Evolutionary conservation across 2,888 invertebrate genomes (phyloP).

Genomic region (Caenorhabditis imperialis): DNA sequence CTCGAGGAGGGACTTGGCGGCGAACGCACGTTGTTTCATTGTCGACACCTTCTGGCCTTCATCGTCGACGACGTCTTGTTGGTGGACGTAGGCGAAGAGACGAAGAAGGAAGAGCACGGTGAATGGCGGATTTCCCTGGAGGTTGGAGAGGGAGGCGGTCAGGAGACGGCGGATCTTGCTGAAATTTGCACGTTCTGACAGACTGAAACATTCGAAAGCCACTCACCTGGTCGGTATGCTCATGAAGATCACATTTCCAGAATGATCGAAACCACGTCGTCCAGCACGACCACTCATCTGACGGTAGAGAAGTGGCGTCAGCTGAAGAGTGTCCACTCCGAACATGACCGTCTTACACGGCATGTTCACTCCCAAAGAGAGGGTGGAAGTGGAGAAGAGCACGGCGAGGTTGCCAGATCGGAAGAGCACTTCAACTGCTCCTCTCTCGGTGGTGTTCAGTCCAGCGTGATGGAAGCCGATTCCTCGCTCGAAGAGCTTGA

Average conservation of each 20-base stretch:
- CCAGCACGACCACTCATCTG: conserved; percentile 78
- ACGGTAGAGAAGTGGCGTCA: conserved; percentile 76
- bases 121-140: conserved; percentile 77
- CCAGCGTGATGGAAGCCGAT: conserved; percentile 77
- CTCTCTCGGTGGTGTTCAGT: conserved; percentile 70
- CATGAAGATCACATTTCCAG: conserved; percentile 77
- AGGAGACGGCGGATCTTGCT: conserved; percentile 77
- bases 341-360: conserved; percentile 77
- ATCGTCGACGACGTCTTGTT: conserved; percentile 54
- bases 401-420: conserved; percentile 73
- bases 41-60: conserved; percentile 54
- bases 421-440: conserved; percentile 76
- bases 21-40: conserved; percentile 55
- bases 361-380: conserved; percentile 78
- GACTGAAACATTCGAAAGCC: background rate
- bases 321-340: conserved; percentile 73
- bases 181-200: no score
- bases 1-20: conserved; percentile 70
- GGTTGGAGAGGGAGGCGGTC: conserved; percentile 74
- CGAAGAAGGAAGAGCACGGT: conserved; percentile 74
- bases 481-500: conserved; percentile 74
- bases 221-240: conserved; percentile 71
- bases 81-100: conserved; percentile 72
- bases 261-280: conserved; percentile 77
- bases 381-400: conserved; percentile 76